These are phyloP conservation scores for Tamandua tetradactyla DNA, from an alignment of 2,797 vertebrate species.

Conservation along the genomic window DNA sequence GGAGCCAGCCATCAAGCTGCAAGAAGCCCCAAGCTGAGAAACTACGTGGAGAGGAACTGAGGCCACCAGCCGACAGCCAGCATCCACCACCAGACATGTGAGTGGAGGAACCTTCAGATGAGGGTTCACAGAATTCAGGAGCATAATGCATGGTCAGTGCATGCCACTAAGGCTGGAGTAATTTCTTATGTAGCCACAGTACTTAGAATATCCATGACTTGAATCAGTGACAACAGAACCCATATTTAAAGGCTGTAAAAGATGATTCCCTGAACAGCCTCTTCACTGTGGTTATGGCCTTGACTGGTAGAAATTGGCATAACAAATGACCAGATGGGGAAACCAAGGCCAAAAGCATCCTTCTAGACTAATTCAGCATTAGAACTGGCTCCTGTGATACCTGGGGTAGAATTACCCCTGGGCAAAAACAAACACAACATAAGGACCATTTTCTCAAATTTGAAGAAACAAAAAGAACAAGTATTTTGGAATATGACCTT, in stretches of 20 bases:
- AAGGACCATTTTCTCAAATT: background rate
- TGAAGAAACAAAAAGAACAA: background rate
- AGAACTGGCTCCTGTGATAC: background rate
- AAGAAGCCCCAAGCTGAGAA: background rate
- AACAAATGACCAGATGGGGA: background rate
- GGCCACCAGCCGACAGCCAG: background rate
- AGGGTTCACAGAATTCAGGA: background rate
- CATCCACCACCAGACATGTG: background rate
- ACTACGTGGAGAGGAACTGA: fast-evolving
- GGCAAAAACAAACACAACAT: background rate
- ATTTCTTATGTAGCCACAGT: background rate
- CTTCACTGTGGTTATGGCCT: background rate
- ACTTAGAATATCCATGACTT: background rate
- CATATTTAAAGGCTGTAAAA: background rate
- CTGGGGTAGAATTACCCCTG: background rate
- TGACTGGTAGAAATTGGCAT: background rate
- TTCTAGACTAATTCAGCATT: background rate
- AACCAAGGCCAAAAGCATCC: background rate
- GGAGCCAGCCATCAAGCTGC: background rate
- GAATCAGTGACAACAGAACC: background rate
- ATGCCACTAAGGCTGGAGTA: background rate
- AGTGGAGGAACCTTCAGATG: background rate
- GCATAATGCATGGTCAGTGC: background rate
- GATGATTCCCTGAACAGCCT: background rate
- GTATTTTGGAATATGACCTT: background rate